A percentile compares a stretch with the other conserved stretches of the same genome.
These are phyloP conservation scores for Hirtodrosophila trivittata DNA, from an alignment of 2,888 invertebrate genomes.

Conservation along the genomic window DNA sequence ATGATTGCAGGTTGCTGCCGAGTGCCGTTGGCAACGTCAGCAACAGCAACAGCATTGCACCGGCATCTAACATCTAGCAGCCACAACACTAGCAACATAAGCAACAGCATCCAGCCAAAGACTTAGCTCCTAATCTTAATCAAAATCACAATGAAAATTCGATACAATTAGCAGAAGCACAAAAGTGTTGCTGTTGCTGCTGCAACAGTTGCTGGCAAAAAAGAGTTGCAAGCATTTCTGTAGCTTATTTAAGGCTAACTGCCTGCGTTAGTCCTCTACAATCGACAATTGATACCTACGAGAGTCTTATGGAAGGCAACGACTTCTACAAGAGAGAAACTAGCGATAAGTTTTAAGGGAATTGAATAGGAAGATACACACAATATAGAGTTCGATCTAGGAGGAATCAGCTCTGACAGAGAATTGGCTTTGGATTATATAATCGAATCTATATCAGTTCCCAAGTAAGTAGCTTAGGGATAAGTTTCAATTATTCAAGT, in stretches of 20 bases:
- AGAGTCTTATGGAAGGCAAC: no score
- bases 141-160: constrained; percentile 72
- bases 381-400: no score
- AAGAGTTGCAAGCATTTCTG: constrained; percentile 24
- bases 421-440: no score
- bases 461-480: no score
- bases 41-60: constrained; percentile 26
- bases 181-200: constrained; percentile 37
- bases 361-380: no score
- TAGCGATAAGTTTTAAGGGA: no score
- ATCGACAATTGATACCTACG: no score
- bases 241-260: not conserved
- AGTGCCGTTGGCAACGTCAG: constrained; percentile 30
- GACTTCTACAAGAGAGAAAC: no score
- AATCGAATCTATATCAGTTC: no score
- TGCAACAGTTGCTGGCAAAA: constrained; percentile 32
- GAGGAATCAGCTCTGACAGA: no score
- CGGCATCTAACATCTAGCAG: constrained; percentile 17
- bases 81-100: constrained; percentile 30
- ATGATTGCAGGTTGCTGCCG: constrained; percentile 63
- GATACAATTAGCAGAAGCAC: constrained; percentile 69
- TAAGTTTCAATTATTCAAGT: no score
- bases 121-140: constrained; percentile 55
- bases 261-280: no score
- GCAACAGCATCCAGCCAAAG: constrained; percentile 18